Evolutionary conservation across 1,140 invertebrate species (phyloP).

Genomic region (Atta colombica): DNA sequence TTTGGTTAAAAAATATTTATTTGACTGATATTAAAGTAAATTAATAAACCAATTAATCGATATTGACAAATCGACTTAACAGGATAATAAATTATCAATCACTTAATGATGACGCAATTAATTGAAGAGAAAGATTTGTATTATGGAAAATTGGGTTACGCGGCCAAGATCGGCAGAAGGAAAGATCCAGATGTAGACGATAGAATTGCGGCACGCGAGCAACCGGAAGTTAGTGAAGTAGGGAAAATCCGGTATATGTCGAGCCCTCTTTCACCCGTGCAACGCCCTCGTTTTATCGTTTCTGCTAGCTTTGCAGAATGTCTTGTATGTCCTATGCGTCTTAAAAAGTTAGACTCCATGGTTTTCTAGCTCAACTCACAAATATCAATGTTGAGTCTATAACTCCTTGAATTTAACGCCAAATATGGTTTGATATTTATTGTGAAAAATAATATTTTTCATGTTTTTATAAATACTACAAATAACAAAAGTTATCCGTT

Average conservation of each 20-base stretch:
- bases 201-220: slow-evolving; percentile 75
- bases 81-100: background rate
- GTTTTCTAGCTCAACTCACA: background rate
- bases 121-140: background rate
- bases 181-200: slow-evolving; percentile 73
- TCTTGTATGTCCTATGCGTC: slow-evolving; percentile 8
- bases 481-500: background rate
- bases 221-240: slow-evolving; percentile 68
- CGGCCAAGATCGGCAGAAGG: slow-evolving; percentile 72
- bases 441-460: background rate
- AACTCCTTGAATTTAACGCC: background rate
- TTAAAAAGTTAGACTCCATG: slow-evolving; percentile 18
- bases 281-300: slow-evolving; percentile 60
- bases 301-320: slow-evolving; percentile 18
- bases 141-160: slow-evolving; percentile 57
- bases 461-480: background rate
- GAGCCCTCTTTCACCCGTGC: slow-evolving; percentile 55
- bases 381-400: slow-evolving; percentile 37
- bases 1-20: slow-evolving; percentile 1
- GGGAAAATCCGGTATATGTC: slow-evolving; percentile 72
- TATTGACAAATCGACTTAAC: background rate
- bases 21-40: background rate
- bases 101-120: background rate
- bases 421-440: background rate
- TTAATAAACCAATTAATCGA: background rate